Percentiles rank a stretch among this genome's conserved stretches.
These are phyloP conservation scores for Pavo muticus DNA, from an alignment of 2,113 vertebrate species.

Conservation along the genomic window DNA sequence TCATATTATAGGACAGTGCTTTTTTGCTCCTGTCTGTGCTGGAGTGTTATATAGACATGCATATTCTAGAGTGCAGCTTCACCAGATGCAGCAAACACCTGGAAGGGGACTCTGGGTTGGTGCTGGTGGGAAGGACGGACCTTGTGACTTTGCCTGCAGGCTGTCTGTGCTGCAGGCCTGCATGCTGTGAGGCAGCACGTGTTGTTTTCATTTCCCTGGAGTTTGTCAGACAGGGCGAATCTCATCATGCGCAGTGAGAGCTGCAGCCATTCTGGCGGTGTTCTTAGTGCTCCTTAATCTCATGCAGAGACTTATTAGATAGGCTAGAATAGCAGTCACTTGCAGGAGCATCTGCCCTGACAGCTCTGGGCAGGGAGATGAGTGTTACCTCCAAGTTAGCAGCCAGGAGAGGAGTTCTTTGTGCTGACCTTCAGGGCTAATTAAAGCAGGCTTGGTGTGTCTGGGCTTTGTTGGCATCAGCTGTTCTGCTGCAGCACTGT, in stretches of 20 bases:
- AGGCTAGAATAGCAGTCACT: background rate
- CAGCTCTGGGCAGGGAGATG: background rate
- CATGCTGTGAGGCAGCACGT: rapidly evolving
- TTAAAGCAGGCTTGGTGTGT: conserved; percentile 19
- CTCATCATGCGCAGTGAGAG: background rate
- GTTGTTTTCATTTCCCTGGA: background rate
- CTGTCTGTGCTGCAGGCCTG: background rate
- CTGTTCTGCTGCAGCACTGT: background rate
- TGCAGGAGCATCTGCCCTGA: background rate
- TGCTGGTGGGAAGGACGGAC: background rate
- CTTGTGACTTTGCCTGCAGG: background rate
- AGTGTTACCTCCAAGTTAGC: conserved; percentile 8
- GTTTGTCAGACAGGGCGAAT: background rate
- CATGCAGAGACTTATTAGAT: background rate
- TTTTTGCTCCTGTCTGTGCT: background rate
- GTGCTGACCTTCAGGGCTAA: conserved; percentile 9
- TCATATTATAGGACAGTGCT: background rate
- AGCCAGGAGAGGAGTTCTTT: background rate
- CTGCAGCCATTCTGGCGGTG: background rate
- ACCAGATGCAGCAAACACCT: background rate
- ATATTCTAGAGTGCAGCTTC: background rate
- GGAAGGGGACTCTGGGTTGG: background rate
- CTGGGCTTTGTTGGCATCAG: background rate
- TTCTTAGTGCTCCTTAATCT: background rate
- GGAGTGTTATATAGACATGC: rapidly evolving